Percentiles rank a stretch among this genome's conserved stretches.
Conservation (phyloP, 2,888 invertebrate genomes). For the Melipona beecheii region DNA sequence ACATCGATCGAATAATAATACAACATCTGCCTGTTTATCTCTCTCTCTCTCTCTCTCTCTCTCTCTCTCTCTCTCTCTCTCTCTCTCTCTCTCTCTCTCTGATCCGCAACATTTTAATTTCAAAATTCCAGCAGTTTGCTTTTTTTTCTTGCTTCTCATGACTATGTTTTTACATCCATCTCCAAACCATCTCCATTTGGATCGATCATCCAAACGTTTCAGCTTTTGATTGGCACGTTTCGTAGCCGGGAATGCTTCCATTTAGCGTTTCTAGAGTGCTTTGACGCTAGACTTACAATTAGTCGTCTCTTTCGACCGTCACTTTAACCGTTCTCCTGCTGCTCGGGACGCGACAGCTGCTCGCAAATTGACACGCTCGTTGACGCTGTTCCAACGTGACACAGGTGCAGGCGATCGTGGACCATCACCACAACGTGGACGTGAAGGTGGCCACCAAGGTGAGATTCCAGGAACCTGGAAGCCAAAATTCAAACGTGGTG, state of each 20-base stretch:
- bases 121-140: constrained; percentile 48
- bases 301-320: constrained; percentile 62
- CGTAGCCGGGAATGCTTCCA: constrained; percentile 78
- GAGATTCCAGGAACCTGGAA: constrained; percentile 92
- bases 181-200: constrained; percentile 25
- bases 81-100: not conserved
- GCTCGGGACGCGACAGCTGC: constrained; percentile 26
- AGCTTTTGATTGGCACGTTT: constrained; percentile 80
- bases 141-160: constrained; percentile 57
- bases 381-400: constrained; percentile 17
- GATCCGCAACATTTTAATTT: not conserved
- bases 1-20: not conserved
- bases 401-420: constrained; percentile 97
- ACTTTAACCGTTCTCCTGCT: constrained; percentile 54
- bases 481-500: constrained; percentile 78
- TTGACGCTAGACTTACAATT: constrained; percentile 73
- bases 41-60: not conserved
- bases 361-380: not conserved
- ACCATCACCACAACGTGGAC: constrained; percentile 92
- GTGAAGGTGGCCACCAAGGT: constrained; percentile 93
- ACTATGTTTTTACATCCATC: constrained; percentile 18
- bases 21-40: not conserved
- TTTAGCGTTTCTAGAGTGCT: constrained; percentile 76
- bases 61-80: not conserved
- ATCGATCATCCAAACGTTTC: constrained; percentile 66